Conservation (phyloP, 2,797 vertebrate species). For the Anisognathus igniventris region DNA sequence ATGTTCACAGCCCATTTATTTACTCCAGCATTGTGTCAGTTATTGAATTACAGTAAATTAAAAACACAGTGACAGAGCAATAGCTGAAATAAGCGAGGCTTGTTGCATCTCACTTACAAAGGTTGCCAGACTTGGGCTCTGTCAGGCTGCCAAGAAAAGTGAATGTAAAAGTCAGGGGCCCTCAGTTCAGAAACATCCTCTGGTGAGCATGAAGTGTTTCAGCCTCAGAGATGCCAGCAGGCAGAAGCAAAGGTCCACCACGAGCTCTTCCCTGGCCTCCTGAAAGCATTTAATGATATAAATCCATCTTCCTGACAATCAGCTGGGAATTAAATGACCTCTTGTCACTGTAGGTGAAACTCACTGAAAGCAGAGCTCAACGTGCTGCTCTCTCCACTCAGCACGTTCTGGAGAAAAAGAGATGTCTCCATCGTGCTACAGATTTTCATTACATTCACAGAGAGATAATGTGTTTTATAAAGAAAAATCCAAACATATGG, state of each 20-base stretch:
- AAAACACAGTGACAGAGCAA: conserved; percentile 55
- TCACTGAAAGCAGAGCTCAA: not conserved
- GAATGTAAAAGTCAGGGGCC: conserved; percentile 12
- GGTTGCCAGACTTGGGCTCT: conserved; percentile 39
- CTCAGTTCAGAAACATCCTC: not conserved
- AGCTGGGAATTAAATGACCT: not conserved
- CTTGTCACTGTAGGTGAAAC: not conserved
- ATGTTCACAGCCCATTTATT: conserved; percentile 58
- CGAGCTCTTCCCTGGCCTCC: not conserved
- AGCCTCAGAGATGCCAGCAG: not conserved
- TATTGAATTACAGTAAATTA: conserved; percentile 60
- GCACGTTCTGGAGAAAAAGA: not conserved
- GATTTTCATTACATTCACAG: not conserved
- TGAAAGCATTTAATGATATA: not conserved
- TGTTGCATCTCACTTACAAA: conserved; percentile 46
- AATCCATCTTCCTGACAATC: not conserved
- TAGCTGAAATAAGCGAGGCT: conserved; percentile 28
- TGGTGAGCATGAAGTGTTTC: not conserved
- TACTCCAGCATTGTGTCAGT: conserved; percentile 44
- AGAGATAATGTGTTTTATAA: not conserved
- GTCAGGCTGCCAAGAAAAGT: conserved; percentile 44
- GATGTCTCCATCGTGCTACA: not conserved
- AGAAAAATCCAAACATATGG: not conserved
- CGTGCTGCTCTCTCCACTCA: not conserved
- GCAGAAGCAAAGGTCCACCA: not conserved